Conservation (phyloP, 2,113 vertebrate species). For the Onychostruthus taczanowskii region DNA sequence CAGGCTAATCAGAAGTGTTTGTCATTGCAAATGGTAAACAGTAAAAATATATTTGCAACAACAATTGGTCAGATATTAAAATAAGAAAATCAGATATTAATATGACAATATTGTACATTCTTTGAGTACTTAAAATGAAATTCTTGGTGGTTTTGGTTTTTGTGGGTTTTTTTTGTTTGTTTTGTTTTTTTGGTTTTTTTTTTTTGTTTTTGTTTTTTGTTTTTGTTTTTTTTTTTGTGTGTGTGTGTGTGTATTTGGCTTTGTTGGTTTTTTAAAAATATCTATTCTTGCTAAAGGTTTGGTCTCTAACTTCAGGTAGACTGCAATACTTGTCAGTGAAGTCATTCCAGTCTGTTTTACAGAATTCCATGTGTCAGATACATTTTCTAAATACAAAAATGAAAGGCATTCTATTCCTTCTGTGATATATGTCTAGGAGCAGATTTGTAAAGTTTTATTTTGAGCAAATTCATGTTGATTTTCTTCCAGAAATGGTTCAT, state of each 20-base stretch:
- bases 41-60: not conserved
- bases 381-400: not conserved
- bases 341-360: not conserved
- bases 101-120: not conserved
- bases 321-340: not conserved
- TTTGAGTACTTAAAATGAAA: not conserved
- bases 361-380: not conserved
- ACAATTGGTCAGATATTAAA: not conserved
- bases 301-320: not conserved
- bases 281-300: not conserved
- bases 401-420: not conserved
- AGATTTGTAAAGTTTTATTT: not conserved
- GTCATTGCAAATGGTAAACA: not conserved
- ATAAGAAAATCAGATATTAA: not conserved
- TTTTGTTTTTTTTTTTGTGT: not conserved
- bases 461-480: not conserved
- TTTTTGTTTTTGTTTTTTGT: not conserved
- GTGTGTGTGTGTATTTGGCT: too few relatives aligned
- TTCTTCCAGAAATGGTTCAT: not conserved
- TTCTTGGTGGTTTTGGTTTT: fast-evolving
- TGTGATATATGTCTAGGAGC: not conserved
- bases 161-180: not conserved
- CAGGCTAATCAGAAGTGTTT: not conserved
- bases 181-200: not conserved
- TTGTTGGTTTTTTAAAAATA: not conserved